Percentiles rank a stretch among this genome's conserved stretches.
phyloP scores from a whole-genome alignment of 2,888 invertebrate species.

The Hydrotaea diabolus region DNA sequence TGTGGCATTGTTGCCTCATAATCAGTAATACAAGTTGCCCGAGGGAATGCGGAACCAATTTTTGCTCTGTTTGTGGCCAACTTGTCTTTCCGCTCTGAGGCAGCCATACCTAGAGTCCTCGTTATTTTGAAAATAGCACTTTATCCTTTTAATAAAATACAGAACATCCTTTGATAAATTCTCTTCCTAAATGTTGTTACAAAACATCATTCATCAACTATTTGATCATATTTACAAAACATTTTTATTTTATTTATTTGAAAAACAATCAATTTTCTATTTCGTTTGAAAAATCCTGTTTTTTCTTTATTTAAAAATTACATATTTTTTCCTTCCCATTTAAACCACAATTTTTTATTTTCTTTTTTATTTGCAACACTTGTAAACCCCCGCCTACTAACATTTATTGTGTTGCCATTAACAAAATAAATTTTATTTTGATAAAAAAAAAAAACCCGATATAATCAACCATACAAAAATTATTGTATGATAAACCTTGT shows the following conservation, averaged over 20 bases:
- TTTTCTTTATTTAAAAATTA: constrained; percentile 42
- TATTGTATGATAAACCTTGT: constrained; percentile 29
- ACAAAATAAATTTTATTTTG: constrained; percentile 36
- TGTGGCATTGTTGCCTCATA: no score
- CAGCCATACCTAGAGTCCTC: background rate
- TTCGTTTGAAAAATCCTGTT: constrained; percentile 19
- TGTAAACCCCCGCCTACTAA: background rate
- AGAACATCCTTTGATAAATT: constrained; percentile 15
- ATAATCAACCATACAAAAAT: constrained; percentile 20
- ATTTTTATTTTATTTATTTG: constrained; percentile 25
- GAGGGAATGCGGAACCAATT: no score
- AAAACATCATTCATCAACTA: constrained; percentile 50
- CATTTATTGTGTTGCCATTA: constrained; percentile 63
- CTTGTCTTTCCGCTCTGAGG: background rate
- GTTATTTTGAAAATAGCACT: constrained; percentile 23
- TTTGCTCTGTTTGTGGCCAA: no score
- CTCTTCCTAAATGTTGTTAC: constrained; percentile 57
- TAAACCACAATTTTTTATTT: constrained; percentile 43
- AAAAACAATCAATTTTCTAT: no score
- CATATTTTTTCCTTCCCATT: constrained; percentile 36
- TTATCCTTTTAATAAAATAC: background rate
- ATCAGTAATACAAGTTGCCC: no score
- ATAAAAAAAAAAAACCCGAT: constrained; percentile 33
- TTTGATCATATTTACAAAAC: constrained; percentile 41
- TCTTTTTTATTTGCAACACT: constrained; percentile 43